Conservation (phyloP, 1,140 invertebrate genomes). For the Macrobrachium rosenbergii region DNA sequence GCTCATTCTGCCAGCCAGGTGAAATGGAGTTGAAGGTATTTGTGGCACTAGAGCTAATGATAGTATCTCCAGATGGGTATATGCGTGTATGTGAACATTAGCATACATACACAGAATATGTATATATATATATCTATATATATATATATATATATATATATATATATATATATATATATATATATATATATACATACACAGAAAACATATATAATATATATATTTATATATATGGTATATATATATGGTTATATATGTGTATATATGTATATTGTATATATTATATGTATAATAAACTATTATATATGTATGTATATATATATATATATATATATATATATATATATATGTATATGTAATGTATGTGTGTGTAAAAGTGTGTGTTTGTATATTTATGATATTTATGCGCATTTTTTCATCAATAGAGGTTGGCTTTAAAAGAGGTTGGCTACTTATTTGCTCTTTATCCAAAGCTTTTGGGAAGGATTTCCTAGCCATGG, state of each 20-base stretch:
- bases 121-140: background rate
- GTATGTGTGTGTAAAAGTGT: conserved; percentile 5
- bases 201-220: background rate
- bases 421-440: too few relatives aligned
- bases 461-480: too few relatives aligned
- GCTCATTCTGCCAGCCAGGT: too few relatives aligned
- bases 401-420: background rate
- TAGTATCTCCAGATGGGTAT: too few relatives aligned
- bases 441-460: too few relatives aligned
- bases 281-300: background rate
- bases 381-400: background rate
- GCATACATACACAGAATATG: background rate
- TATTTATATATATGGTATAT: conserved; percentile 9
- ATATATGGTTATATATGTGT: background rate
- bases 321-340: conserved; percentile 17
- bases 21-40: too few relatives aligned
- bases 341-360: background rate
- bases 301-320: conserved; percentile 5
- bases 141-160: conserved; percentile 10
- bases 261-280: conserved; percentile 18
- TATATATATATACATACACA: background rate
- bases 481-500: too few relatives aligned
- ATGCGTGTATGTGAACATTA: too few relatives aligned
- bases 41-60: too few relatives aligned
- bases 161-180: conserved; percentile 5